Base-by-base conservation (phyloP, 2,888 invertebrate species). In the Phaonia tiefii region DNA sequence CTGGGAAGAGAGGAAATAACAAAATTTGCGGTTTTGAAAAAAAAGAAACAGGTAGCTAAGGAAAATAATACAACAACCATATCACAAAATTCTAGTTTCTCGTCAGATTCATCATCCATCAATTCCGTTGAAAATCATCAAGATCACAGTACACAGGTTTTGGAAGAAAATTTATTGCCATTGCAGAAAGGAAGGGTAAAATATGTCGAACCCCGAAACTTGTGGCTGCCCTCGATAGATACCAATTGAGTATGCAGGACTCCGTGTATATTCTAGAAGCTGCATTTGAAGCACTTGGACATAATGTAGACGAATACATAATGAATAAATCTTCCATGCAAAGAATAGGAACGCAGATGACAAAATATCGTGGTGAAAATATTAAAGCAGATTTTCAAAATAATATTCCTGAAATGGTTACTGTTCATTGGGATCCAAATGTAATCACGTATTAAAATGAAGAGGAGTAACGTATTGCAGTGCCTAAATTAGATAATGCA, bases 391-490 rank as follows among this genome's bases (percentile, higher is more conserved):
- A 46, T 31, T 31, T 73, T 2, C 60, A 73, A 51, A 8, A 31
- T 5, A 31, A 60, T 46, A 73, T 63, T 49, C 15, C 66, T 44
- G 60, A 72, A 25, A 37, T 49, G 31, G 72, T 72, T 17, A 72
- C 72, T 60, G 13, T 31, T 60, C 72, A 72, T 72, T 46, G 49
- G 49, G 60, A 72, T 26, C 85, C 84, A 46, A 83, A 51, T 90
- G 44, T 63, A 4, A 15, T 31, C 8, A 10, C 72, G 5, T 73
- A 63, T 63, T 51, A 51, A 20, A 54, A 91, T 88, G 13, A 39
- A 42, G 83, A 83, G 54, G 83, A 85, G 84, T 83, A 87, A 85
- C 84, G 86, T 70, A 60, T 86, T 77, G 85, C 84, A 76, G 85
- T 87, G 71, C 85, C 86, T 39, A 85, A 80, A 83, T 70, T 87